Percentiles rank a stretch among this genome's conserved stretches.
Conservation (phyloP, 2,113 vertebrate genomes). For the Macrotis lagotis region DNA sequence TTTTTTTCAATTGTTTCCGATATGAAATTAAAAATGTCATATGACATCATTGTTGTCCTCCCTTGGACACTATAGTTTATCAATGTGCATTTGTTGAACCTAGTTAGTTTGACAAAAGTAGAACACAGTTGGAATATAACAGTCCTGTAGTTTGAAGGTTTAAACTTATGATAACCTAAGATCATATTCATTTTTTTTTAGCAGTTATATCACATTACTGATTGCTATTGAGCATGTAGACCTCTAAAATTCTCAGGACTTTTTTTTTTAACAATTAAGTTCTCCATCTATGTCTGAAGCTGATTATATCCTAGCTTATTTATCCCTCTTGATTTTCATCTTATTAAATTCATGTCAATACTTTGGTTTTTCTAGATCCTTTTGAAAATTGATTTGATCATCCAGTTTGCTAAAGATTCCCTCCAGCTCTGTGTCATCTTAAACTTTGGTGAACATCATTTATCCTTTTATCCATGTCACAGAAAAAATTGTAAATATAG, state of each 20-base stretch:
- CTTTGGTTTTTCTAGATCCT: neutral
- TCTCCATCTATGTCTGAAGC: neutral
- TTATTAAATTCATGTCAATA: neutral
- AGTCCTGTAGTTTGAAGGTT: neutral
- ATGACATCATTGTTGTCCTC: neutral
- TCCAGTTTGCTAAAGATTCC: neutral
- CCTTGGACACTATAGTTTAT: neutral
- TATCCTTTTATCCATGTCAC: neutral
- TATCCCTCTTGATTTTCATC: neutral
- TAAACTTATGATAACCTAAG: neutral
- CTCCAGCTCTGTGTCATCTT: neutral
- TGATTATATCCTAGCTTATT: neutral
- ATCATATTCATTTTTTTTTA: neutral
- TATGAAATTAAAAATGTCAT: neutral
- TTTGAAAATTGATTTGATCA: neutral
- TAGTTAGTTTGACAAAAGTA: neutral
- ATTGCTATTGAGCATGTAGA: neutral
- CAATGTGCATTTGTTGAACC: neutral
- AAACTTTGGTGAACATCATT: neutral
- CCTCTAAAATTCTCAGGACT: neutral
- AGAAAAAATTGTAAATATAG: neutral
- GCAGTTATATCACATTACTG: neutral
- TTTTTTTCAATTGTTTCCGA: neutral
- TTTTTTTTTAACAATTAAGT: neutral
- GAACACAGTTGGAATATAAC: neutral